These are phyloP conservation scores for Oplegnathus fasciatus DNA, from an alignment of 2,113 vertebrate species.

Conservation along the genomic window DNA sequence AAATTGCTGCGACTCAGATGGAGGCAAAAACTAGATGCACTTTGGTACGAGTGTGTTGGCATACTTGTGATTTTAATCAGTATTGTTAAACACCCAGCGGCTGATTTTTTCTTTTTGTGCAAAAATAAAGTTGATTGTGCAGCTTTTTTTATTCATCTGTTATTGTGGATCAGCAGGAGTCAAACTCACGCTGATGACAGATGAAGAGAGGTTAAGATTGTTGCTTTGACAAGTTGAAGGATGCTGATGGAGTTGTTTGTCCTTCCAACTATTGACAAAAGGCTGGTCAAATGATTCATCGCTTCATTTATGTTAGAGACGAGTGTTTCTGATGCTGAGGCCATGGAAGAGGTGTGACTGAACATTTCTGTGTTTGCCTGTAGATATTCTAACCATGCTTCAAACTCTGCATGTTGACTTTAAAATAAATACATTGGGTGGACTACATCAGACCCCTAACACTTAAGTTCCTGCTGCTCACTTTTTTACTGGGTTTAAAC, in stretches of 20 bases:
- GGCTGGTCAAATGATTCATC: background rate
- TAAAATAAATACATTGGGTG: background rate
- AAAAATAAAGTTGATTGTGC: background rate
- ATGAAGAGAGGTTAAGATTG: background rate
- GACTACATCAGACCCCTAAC: background rate
- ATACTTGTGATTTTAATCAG: conserved; percentile 1
- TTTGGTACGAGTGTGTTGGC: background rate
- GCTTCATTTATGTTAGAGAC: background rate
- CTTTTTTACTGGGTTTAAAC: background rate
- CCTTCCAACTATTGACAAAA: background rate
- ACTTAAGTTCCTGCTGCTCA: background rate
- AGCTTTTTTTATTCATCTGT: background rate
- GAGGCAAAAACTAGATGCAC: conserved; percentile 1
- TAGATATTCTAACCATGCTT: background rate
- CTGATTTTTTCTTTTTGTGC: background rate
- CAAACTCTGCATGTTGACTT: background rate
- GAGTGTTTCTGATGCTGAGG: background rate
- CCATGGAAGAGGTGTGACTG: background rate
- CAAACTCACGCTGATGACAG: background rate
- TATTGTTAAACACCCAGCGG: background rate
- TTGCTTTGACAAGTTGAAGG: conserved; percentile 7
- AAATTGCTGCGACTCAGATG: conserved; percentile 15
- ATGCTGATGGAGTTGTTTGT: background rate
- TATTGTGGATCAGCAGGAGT: background rate
- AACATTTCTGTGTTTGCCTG: background rate